phyloP scores from a whole-genome alignment of 2,888 invertebrate species.

The Campoplex capitator region DNA sequence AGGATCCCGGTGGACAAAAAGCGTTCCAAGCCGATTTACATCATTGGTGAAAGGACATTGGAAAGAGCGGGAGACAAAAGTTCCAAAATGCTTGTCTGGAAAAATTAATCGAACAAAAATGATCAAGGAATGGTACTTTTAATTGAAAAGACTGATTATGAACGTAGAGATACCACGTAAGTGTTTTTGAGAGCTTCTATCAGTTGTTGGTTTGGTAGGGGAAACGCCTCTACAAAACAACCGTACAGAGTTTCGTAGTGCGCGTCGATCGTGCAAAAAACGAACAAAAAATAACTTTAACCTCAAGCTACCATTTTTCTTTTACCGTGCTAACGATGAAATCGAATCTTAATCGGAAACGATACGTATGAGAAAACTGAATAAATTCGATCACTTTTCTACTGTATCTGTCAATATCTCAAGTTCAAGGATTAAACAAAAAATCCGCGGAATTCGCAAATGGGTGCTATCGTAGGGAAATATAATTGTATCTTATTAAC shows the following conservation, averaged over 20 bases:
- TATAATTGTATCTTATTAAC: neutral
- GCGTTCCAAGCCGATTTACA: conserved; percentile 61
- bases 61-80: neutral
- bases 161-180: conserved; percentile 21
- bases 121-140: conserved; percentile 25
- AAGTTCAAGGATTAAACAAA: neutral
- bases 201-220: neutral
- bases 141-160: conserved; percentile 51
- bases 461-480: neutral
- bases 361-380: neutral
- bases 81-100: conserved; percentile 6
- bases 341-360: neutral
- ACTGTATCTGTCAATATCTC: neutral
- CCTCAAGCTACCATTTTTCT: neutral
- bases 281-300: neutral
- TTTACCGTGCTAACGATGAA: neutral
- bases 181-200: conserved; percentile 28
- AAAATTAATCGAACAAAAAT: neutral
- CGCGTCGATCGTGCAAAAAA: conserved; percentile 47
- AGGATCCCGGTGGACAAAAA: conserved; percentile 80
- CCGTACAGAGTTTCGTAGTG: neutral
- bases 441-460: neutral
- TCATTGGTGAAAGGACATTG: neutral
- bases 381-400: conserved; percentile 1
- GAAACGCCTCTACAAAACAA: neutral